These are phyloP conservation scores for Glossophaga mutica DNA, from an alignment of 2,797 vertebrate genomes.

Conservation along the genomic window DNA sequence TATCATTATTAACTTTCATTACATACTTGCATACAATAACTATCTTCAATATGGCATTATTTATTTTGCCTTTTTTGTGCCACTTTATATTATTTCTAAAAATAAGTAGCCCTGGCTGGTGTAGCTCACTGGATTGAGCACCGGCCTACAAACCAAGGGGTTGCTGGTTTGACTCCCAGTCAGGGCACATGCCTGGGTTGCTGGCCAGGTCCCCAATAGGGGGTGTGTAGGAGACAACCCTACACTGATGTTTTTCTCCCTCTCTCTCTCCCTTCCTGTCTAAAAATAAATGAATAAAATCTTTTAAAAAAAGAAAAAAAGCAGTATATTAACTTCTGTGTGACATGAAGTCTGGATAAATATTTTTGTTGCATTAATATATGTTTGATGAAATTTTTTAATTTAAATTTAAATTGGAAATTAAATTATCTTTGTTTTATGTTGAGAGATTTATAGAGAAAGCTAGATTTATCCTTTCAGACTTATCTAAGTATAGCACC, in stretches of 20 bases:
- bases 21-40: constrained; percentile 19
- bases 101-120: background rate
- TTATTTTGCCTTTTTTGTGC: background rate
- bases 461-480: constrained; percentile 65
- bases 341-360: background rate
- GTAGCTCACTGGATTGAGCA: no score
- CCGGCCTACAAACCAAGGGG: no score
- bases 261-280: no score
- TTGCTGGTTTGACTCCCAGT: no score
- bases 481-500: constrained; percentile 67
- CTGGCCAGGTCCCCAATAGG: no score
- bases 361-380: background rate
- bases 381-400: constrained; percentile 18
- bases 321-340: background rate
- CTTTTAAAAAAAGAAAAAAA: no score
- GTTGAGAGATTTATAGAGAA: constrained; percentile 70
- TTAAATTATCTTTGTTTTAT: constrained; percentile 68
- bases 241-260: no score
- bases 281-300: no score
- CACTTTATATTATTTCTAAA: constrained; percentile 35
- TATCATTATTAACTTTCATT: constrained; percentile 19
- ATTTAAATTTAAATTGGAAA: constrained; percentile 57
- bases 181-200: no score
- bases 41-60: background rate
- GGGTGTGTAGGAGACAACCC: no score